Conservation (phyloP, 1,140 invertebrate species). For the Pentalonia nigronervosa region DNA sequence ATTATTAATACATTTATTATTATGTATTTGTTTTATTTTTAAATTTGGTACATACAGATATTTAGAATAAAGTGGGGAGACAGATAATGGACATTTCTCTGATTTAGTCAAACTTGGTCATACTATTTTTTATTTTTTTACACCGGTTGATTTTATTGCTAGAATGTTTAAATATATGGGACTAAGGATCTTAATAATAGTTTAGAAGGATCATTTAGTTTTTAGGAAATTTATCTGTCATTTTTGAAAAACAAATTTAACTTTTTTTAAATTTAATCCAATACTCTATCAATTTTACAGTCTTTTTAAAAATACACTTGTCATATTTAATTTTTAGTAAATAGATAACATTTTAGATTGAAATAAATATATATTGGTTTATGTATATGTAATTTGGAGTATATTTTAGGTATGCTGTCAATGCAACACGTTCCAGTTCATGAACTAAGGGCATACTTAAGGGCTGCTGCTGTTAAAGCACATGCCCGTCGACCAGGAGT, state of each 20-base stretch:
- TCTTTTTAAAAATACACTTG: not conserved
- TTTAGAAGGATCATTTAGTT: not conserved
- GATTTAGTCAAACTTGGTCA: no score
- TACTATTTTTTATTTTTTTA: not conserved
- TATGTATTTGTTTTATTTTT: no score
- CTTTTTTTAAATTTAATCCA: not conserved
- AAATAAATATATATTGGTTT: not conserved
- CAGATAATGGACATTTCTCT: no score
- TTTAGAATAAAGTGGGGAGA: no score
- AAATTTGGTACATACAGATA: no score
- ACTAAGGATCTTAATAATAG: not conserved
- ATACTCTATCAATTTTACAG: not conserved
- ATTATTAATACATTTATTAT: not conserved
- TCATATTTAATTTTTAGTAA: not conserved
- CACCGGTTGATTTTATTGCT: not conserved
- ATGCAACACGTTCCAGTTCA: slow-evolving; percentile 37
- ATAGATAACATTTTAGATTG: not conserved
- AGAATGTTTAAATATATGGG: not conserved
- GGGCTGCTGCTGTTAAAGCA: slow-evolving; percentile 10
- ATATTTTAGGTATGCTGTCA: slow-evolving; percentile 21
- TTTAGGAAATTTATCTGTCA: no score
- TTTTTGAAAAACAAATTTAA: not conserved
- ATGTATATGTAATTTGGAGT: not conserved
- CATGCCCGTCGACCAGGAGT: slow-evolving; percentile 70
- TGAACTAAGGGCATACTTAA: slow-evolving; percentile 32